These are phyloP conservation scores for Gallinago stenura DNA, from an alignment of 2,797 vertebrate species.

Conservation along the genomic window DNA sequence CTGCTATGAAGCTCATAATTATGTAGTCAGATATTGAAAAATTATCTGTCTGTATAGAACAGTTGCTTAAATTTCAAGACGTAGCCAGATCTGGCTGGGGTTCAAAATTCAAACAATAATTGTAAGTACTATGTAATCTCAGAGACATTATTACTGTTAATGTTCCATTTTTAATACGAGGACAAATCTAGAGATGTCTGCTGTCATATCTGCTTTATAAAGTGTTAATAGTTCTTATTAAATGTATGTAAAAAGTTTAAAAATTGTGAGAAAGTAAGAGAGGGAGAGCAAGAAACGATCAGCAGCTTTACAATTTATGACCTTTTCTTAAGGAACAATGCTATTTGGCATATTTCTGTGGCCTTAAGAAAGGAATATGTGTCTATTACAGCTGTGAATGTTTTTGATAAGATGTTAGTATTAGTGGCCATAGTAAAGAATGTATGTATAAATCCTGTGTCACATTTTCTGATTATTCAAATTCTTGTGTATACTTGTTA, in stretches of 20 bases:
- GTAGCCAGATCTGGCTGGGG: not conserved
- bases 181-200: not conserved
- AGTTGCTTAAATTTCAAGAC: not conserved
- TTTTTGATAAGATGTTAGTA: not conserved
- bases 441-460: not conserved
- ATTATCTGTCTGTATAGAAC: not conserved
- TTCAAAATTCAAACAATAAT: constrained; percentile 28
- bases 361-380: not conserved
- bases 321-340: not conserved
- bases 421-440: not conserved
- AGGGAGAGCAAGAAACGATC: not conserved
- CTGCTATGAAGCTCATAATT: constrained; percentile 22
- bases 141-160: constrained; percentile 5
- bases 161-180: not conserved
- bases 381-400: not conserved
- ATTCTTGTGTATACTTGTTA: not conserved
- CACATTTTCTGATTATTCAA: not conserved
- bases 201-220: not conserved
- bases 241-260: not conserved
- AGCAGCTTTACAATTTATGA: not conserved
- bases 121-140: not conserved
- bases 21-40: constrained; percentile 42
- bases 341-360: not conserved
- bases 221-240: not conserved
- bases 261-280: not conserved